Evolutionary conservation across 2,113 vertebrate genomes (phyloP), one percentile per base, ranked within the genome.

Genomic region (Taurulus bubalis): DNA sequence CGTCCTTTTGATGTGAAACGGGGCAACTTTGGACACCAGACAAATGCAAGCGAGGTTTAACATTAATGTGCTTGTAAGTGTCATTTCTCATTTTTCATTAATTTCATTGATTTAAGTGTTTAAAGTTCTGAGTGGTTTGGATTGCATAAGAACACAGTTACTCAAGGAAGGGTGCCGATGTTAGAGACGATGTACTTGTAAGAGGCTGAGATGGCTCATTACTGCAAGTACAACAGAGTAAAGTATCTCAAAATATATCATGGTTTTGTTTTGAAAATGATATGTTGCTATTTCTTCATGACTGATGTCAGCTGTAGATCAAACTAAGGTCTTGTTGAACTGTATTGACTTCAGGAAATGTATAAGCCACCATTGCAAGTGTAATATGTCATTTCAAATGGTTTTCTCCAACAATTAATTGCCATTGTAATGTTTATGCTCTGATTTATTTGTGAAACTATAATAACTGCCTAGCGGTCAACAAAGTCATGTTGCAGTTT

Each of bases 11-110:
- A 87, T 84, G 73, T 14, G 60, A 85, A 79, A 79, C n/a, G 0
- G 49, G 84, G 85, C 45, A 15, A 80, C 82, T 85, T 65, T 84
- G 76, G 90, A 82, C 72, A 40, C 16, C 8, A 76, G 79, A 84
- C 55, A 60, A 70, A 87, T 55, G 47, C 22, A 51, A 72, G 10
- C 66, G 68, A 75, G 64, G 68, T 26, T 62, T 75, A 82, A 51
- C 77, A 47, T 71, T 65, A 69, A 68, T 47, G 55, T 0, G 15
- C 15, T 68, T 55, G 51, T 26, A 18, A 36, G 32, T 42, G 34
- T 79, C 49, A 22, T 75, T 62, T 83, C 69, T 58, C 38, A 45
- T 83, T 42, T 38, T 14, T 64, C 32, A 6, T 53, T 26, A 47
- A 67, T 76, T 66, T 59, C 6, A 64, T n/a, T 66, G 60, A 71